Evolutionary conservation across 2,113 vertebrate species (phyloP), one percentile per base, ranked within the genome.

Genomic region (Promerops cafer): DNA sequence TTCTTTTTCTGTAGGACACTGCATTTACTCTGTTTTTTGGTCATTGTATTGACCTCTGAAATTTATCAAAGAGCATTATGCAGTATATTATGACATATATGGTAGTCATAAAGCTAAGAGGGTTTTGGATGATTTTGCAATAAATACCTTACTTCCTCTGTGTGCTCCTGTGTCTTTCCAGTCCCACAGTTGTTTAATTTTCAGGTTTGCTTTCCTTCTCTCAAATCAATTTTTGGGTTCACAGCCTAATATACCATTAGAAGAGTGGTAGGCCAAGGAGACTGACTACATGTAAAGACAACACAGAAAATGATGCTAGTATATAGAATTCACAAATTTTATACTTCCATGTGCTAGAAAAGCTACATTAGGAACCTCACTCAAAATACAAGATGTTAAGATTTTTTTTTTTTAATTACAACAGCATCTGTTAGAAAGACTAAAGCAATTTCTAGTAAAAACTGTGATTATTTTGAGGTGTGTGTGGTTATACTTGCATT

Each of bases 71-170:
- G 10, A 39, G 2, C 16, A 63, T 59, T 49, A 60, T 57, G 44
- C 35, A 72, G 45, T 35, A 35, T 33, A 33, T 44, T 59, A 20
- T 54, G n/a, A 71, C 1, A 1, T 33, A 20, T 14, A 35, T 20
- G 7, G 19, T 21, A 54, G 42, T 15, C 0, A 0, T 23, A 31
- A 68, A 3, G 2, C 6, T 47, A 45, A 39, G n/a, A n/a, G n/a
- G n/a, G 30, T 40, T 26, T 39, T 54, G 30, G 9, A 47, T 22
- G 5, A 56, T 70, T 94, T 45, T 85, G 23, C 18, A 52, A 7
- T n/a, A 52, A 85, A 30, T 37, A 37, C 52, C 11, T 69, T 69
- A 31, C 26, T 72, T 60, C 30, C 2, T 35, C 2, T 7, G 4
- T 39, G 66, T 26, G 7, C 3, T 71, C 7, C 27, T 54, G 8